Conservation (phyloP, 2,797 vertebrate genomes). For the Gymnodraco acuticeps region DNA sequence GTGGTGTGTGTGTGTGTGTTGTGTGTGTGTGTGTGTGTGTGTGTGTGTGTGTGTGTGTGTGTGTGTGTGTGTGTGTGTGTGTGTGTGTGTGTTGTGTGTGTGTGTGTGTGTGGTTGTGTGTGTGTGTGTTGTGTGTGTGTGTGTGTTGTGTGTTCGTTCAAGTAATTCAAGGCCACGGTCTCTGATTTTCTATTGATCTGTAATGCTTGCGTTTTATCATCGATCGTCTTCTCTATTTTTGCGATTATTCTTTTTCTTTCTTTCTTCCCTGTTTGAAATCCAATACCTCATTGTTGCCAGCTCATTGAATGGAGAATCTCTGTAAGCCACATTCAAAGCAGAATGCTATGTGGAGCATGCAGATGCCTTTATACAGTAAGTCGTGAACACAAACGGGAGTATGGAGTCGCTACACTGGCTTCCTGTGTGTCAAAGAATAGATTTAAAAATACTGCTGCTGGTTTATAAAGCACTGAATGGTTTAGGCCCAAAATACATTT, state of each 20-base stretch:
- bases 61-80: neutral
- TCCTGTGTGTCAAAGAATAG: too few relatives aligned
- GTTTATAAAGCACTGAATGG: too few relatives aligned
- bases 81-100: neutral
- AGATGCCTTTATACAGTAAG: constrained; percentile 14
- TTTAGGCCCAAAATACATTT: too few relatives aligned
- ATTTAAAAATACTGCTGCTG: too few relatives aligned
- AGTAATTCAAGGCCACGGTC: constrained; percentile 35
- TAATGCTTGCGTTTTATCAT: constrained; percentile 17
- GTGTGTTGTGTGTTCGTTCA: neutral
- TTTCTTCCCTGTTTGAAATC: neutral
- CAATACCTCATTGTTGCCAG: constrained; percentile 13
- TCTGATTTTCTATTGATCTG: constrained; percentile 46
- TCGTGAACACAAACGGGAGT: constrained; percentile 7
- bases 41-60: neutral
- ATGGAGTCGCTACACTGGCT: too few relatives aligned
- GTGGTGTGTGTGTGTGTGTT: neutral
- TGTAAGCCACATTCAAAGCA: constrained; percentile 27
- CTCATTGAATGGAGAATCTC: constrained; percentile 42
- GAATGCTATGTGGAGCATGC: neutral
- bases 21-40: neutral
- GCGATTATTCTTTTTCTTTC: neutral
- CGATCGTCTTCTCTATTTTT: constrained; percentile 17
- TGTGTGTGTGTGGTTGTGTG: neutral
- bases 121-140: constrained; percentile 1